Conservation (phyloP, 2,888 invertebrate species). For the Philereme transversata region DNA sequence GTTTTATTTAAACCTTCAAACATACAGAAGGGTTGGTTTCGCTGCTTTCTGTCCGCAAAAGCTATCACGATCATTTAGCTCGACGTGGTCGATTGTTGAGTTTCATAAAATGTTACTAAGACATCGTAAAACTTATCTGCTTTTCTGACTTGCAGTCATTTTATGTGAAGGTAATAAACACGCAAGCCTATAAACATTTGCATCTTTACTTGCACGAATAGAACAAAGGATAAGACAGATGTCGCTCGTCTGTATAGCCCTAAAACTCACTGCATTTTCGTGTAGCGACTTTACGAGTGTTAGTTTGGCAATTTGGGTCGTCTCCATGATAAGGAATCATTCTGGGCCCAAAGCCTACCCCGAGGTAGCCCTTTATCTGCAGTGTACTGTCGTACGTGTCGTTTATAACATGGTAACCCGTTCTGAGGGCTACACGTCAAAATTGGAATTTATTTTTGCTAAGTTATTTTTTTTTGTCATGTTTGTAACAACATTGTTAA, state of each 20-base stretch:
- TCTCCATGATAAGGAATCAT: constrained; percentile 72
- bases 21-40: too few relatives aligned
- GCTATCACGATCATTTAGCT: too few relatives aligned
- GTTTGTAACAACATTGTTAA: too few relatives aligned
- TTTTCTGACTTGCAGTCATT: too few relatives aligned
- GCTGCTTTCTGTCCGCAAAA: too few relatives aligned
- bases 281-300: constrained; percentile 71
- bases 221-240: constrained; percentile 14
- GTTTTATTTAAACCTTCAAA: too few relatives aligned
- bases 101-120: background rate
- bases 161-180: too few relatives aligned
- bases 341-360: constrained; percentile 50
- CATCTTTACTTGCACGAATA: constrained; percentile 6
- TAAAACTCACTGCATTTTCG: constrained; percentile 53
- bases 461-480: background rate
- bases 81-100: background rate
- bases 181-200: background rate
- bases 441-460: constrained; percentile 3
- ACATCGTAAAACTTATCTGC: background rate
- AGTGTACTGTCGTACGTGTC: constrained; percentile 23
- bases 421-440: constrained; percentile 11
- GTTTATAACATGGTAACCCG: constrained; percentile 8
- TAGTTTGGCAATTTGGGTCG: constrained; percentile 63
- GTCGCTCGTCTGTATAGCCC: constrained; percentile 29
- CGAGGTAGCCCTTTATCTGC: constrained; percentile 52